Evolutionary conservation across 2,888 invertebrate species (phyloP), one percentile per base, ranked within the genome.

Genomic region (Gortyna flavago): DNA sequence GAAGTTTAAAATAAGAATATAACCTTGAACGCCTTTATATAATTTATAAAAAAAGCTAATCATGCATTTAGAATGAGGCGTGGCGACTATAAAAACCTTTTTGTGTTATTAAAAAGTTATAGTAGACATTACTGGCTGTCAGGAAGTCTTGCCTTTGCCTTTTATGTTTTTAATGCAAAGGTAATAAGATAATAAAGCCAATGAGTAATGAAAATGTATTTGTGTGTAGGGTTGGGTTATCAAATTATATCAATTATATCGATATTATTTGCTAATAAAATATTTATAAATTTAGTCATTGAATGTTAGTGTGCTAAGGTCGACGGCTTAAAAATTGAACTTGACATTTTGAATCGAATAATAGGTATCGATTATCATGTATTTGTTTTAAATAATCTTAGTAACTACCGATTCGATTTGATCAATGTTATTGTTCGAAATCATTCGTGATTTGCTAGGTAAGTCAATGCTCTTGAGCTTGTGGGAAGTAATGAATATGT

Each of bases 251-350:
- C 68, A 67, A 73, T 38, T 72, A 38, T 73, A 76, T 80, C 61
- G 54, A 81, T 71, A 11, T 61, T 85, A 61, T 79, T 70, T 73
- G 71, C 66, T 13, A 54, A 65, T 59, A 75, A 66, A 66, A 81
- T 70, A 75, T 68, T 64, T 59, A 38, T 72, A 66, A 62, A 66
- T 85, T 80, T 77, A 83, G 85, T 85, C 68, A 67, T 86, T 83
- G 80, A 87, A 88, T 90, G 86, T 84, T 62, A 86, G 75, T 83
- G 75, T 89, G 90, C 82, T 90, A 90, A 90, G 90, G 90, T 73
- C 90, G 83, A 80, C 71, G 38, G 41, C 84, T 90, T 87, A 84
- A 78, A 81, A 84, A 75, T 74, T 86, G 83, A 88, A 87, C 86
- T 89, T 85, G 87, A 81, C 84, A 86, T 88, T 89, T 87, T 62